Conservation (phyloP, 2,113 vertebrate genomes). For the Oceanodroma tethys region DNA sequence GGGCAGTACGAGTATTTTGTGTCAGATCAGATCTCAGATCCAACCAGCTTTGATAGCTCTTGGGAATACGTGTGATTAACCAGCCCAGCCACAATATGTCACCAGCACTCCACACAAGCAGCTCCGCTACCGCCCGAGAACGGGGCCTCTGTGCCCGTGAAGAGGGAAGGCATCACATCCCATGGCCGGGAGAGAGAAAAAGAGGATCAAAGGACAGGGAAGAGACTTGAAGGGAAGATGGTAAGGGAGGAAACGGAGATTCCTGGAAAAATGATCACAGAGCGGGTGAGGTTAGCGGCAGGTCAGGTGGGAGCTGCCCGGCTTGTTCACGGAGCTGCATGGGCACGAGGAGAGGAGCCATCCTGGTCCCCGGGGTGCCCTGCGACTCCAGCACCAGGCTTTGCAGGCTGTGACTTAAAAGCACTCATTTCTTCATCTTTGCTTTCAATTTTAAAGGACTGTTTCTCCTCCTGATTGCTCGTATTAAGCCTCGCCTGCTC, state of each 20-base stretch:
- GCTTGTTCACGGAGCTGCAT: accelerated
- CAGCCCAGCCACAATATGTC: conserved; percentile 63
- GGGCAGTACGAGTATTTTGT: not conserved
- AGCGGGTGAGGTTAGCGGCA: not conserved
- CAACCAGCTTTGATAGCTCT: not conserved
- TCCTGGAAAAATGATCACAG: not conserved
- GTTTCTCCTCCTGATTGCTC: not conserved
- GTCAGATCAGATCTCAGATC: not conserved
- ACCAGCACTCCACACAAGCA: conserved; percentile 63
- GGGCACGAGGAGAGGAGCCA: accelerated
- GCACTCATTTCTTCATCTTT: not conserved
- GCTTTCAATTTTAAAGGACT: not conserved
- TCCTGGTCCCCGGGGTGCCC: not conserved
- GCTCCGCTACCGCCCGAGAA: not conserved
- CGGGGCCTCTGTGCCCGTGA: not conserved
- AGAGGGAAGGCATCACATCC: not conserved
- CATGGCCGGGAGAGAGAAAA: accelerated
- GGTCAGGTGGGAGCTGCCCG: not conserved
- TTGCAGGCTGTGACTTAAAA: not conserved
- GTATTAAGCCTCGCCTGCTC: not conserved
- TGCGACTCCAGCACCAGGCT: not conserved
- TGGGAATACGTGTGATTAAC: conserved; percentile 44
- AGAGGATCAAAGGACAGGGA: not conserved
- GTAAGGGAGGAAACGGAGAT: not conserved
- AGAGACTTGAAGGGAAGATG: not conserved